Percentiles rank a stretch among this genome's conserved stretches.
Evolutionary conservation across 92 coral and sea anemone species (phyloP).

Genomic region (Porites evermanni): DNA sequence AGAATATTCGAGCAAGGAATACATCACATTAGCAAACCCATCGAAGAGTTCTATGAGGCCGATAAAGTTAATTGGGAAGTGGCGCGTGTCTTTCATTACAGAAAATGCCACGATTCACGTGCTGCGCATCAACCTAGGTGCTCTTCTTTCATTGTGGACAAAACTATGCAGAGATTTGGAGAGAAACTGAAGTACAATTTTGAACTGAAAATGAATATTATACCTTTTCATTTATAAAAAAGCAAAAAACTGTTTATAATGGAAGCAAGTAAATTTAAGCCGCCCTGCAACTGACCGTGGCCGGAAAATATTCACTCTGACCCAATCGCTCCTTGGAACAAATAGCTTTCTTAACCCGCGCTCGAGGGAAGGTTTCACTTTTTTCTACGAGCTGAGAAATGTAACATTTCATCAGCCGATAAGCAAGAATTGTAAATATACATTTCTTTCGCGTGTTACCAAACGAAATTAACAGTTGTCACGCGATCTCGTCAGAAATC

Average conservation of each 20-base stretch:
- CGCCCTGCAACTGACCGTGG: neutral
- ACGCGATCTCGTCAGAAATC: too few relatives aligned
- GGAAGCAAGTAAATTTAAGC: neutral
- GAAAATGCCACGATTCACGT: constrained; percentile 30
- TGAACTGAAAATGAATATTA: neutral
- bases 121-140: constrained; percentile 12
- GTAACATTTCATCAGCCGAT: too few relatives aligned
- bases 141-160: constrained; percentile 6
- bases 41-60: neutral
- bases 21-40: constrained; percentile 42
- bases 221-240: neutral
- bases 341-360: too few relatives aligned
- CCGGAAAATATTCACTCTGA: too few relatives aligned
- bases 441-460: too few relatives aligned
- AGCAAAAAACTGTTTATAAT: neutral
- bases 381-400: too few relatives aligned
- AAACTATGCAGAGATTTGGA: constrained; percentile 28
- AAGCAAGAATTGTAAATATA: too few relatives aligned
- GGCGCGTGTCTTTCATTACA: constrained; percentile 63
- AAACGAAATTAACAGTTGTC: too few relatives aligned
- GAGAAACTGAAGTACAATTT: constrained; percentile 11
- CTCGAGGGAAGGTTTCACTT: too few relatives aligned
- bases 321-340: too few relatives aligned
- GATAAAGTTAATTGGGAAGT: constrained; percentile 18
- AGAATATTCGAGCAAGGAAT: constrained; percentile 56